Base-by-base conservation (phyloP, 2,113 vertebrate genomes). In the Alouatta palliata region DNA sequence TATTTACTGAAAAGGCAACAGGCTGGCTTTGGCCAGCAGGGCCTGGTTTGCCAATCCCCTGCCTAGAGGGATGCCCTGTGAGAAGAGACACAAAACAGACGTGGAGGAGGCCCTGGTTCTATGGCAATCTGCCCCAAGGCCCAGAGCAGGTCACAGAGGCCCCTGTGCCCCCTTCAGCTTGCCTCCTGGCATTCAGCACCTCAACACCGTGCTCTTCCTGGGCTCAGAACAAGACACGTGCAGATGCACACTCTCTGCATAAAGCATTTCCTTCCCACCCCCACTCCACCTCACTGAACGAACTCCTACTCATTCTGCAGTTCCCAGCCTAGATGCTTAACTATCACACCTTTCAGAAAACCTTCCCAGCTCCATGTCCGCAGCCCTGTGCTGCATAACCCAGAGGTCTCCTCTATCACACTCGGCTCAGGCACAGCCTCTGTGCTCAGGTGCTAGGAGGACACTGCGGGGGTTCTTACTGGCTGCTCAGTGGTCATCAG, bases 251-350 rank as follows among this genome's bases (percentile, higher is more conserved):
- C 6, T 9, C 35, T n/a, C 17, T 19, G 21, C 19, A 2, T 14
- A 5, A 3, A 56, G 14, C 0, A 2, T 13, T 35, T 45, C 43
- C 14, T n/a, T 35, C 7, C 19, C 11, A 40, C 2, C 6, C 23
- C 30, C 12, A 71, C 54, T n/a, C 14, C 7, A 6, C 5, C 47
- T 43, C 8, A 2, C 37, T 56, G 19, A 8, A 9, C 35, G 21
- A 8, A 43, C 6, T 25, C 11, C 35, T 6, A 8, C 14, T 79
- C 40, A 61, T 40, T 23, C 54, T 71, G 9, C 12, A 71, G 4
- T 11, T 35, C 6, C 16, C 54, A 88, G 87, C 64, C 66, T 58
- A 3, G 19, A 56, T 5, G 32, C 37, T 54, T 40, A 43, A 58
- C 35, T 6, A 32, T 20, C 16, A 6, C 19, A 27, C 25, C 35